Conservation (phyloP, 2,888 invertebrate genomes). For the Acheta domesticus region DNA sequence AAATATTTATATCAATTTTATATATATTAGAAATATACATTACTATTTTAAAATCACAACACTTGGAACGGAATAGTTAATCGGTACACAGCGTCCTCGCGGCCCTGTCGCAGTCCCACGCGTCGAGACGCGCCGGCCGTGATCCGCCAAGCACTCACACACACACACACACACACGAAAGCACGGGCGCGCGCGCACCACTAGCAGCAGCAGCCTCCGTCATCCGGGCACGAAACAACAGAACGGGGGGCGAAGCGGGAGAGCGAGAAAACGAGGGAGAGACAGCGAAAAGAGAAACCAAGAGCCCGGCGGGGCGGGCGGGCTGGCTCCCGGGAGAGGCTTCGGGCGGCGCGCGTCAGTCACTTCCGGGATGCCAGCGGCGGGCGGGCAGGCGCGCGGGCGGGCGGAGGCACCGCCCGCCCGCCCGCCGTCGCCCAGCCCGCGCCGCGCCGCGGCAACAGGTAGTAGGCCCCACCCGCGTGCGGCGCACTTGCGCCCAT, state of each 20-base stretch:
- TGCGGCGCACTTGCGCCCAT: conserved; percentile 5
- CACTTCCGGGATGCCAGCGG: neutral
- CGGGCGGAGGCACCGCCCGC: no score
- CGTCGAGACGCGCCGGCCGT: neutral
- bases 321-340: neutral
- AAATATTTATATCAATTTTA: conserved; percentile 9
- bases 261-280: neutral
- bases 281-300: neutral
- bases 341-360: neutral
- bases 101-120: neutral
- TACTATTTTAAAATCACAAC: conserved; percentile 34
- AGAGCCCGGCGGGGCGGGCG: neutral
- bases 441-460: neutral
- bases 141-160: no score
- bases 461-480: neutral
- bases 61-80: conserved; percentile 33
- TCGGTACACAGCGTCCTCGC: conserved; percentile 27
- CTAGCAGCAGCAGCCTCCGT: no score
- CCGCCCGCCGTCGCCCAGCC: neutral
- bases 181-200: no score
- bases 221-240: neutral
- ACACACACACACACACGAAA: no score
- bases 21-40: conserved; percentile 31
- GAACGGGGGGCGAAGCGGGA: neutral
- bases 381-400: no score